Evolutionary conservation across 2,113 vertebrate genomes (phyloP).

Genomic region (Phycodurus eques): DNA sequence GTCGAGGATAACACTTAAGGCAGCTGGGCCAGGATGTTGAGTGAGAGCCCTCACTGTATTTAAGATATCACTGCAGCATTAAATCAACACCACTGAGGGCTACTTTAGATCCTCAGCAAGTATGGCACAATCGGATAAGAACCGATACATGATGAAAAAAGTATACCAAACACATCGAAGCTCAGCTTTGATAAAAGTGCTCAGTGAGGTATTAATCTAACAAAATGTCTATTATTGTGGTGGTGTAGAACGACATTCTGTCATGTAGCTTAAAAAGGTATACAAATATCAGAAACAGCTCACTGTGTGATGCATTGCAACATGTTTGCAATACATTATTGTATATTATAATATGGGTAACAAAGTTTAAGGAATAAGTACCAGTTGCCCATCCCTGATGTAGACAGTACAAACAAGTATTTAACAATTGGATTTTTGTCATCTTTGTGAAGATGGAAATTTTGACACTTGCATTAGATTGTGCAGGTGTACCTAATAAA

Average conservation of each 20-base stretch:
- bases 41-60: neutral
- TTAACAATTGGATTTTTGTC: too few species aligned
- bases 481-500: too few species aligned
- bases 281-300: too few species aligned
- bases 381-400: too few species aligned
- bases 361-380: too few species aligned
- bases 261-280: neutral
- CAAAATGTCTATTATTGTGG: neutral
- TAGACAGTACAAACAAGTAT: too few species aligned
- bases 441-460: too few species aligned
- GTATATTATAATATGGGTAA: too few species aligned
- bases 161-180: neutral
- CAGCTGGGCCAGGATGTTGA: constrained; percentile 21
- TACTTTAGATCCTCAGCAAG: neutral
- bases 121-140: neutral
- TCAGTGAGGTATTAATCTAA: neutral
- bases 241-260: neutral
- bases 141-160: neutral
- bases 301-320: too few species aligned
- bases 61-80: neutral
- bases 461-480: too few species aligned
- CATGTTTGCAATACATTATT: too few species aligned
- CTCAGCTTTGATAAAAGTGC: neutral
- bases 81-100: neutral
- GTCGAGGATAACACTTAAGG: constrained; percentile 21